phyloP scores from a whole-genome alignment of 2,888 invertebrate species.

The Chrysotoxum bicinctum region DNA sequence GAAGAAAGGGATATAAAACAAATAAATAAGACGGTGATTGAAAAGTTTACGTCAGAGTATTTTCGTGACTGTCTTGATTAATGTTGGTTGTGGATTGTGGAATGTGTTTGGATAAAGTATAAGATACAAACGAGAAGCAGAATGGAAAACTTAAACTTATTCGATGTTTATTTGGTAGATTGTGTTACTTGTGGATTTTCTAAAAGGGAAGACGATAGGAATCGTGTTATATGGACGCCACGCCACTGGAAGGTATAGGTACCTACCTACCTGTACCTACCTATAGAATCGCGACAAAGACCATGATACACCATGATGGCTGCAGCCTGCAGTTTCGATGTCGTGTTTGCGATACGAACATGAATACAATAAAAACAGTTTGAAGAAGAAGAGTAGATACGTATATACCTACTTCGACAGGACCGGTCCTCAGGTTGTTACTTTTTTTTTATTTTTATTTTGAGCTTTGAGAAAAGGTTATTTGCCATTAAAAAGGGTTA shows the following conservation, averaged over 20 bases:
- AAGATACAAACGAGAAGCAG: no score
- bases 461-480: conserved; percentile 19
- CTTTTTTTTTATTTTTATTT: neutral
- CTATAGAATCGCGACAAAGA: neutral
- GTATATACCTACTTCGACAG: neutral
- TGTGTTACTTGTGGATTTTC: no score
- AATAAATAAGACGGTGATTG: no score
- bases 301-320: conserved; percentile 19
- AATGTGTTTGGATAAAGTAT: no score
- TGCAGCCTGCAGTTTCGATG: conserved; percentile 24
- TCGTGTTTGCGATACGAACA: conserved; percentile 53
- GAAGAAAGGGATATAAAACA: no score
- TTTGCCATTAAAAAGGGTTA: conserved; percentile 51
- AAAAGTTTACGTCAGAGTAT: no score
- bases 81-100: no score
- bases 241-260: neutral
- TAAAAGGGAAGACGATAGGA: no score
- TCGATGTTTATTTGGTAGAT: no score
- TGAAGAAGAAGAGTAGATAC: neutral
- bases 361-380: conserved; percentile 53
- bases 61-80: no score
- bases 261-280: neutral
- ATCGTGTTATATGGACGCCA: no score
- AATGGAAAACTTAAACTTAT: no score
- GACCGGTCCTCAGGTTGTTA: neutral